phyloP scores from a whole-genome alignment of 2,888 invertebrate genomes.

The Andrena trimmerana region DNA sequence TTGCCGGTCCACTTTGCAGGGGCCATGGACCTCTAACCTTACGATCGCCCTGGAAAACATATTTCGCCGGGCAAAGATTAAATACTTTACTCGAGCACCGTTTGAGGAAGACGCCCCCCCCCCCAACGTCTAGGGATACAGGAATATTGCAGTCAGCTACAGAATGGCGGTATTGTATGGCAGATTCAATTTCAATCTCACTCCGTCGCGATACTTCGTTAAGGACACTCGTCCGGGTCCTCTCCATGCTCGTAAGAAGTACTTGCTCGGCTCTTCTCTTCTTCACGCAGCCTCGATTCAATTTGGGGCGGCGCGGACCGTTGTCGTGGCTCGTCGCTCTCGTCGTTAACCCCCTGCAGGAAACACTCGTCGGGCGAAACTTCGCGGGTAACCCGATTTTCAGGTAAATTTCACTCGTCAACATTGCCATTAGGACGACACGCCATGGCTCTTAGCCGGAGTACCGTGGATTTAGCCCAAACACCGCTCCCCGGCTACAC shows the following conservation, averaged over 20 bases:
- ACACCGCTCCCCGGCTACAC: slow-evolving; percentile 50
- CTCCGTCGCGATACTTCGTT: slow-evolving; percentile 45
- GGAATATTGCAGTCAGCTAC: slow-evolving; percentile 23
- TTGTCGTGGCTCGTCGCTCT: slow-evolving; percentile 47
- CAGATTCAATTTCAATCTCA: slow-evolving; percentile 61
- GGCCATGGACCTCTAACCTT: background rate
- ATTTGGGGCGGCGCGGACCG: slow-evolving; percentile 54
- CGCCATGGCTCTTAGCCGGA: slow-evolving; percentile 78
- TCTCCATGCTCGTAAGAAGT: slow-evolving; percentile 30
- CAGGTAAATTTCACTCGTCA: slow-evolving; percentile 76
- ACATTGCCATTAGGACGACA: slow-evolving; percentile 79
- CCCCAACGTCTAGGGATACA: no score
- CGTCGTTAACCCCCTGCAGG: slow-evolving; percentile 39
- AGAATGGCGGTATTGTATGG: slow-evolving; percentile 28
- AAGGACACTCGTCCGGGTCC: slow-evolving; percentile 43
- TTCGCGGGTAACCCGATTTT: slow-evolving; percentile 74
- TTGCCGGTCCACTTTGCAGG: background rate
- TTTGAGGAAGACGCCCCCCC: background rate
- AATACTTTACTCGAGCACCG: background rate
- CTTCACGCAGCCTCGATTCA: slow-evolving; percentile 56
- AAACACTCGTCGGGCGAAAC: slow-evolving; percentile 68
- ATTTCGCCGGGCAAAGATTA: background rate
- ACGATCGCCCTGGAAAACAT: background rate
- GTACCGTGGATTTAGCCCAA: slow-evolving; percentile 62
- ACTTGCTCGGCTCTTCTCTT: slow-evolving; percentile 11